These are phyloP conservation scores for Mechanitis messenoides DNA, from an alignment of 2,888 invertebrate genomes.

Conservation along the genomic window DNA sequence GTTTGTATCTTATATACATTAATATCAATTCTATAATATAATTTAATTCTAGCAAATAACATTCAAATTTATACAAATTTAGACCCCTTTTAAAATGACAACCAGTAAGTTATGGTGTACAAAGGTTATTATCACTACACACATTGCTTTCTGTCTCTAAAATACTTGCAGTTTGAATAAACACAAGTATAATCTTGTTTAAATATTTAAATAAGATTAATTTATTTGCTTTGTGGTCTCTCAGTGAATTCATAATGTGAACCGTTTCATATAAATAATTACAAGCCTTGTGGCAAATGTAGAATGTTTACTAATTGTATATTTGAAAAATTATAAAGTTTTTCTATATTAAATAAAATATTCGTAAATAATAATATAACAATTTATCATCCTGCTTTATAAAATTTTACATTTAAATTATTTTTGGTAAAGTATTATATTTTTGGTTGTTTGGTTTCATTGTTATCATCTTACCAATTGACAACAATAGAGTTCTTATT, in stretches of 20 bases:
- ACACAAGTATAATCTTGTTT: neutral
- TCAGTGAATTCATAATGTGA: neutral
- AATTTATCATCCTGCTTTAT: too few species aligned
- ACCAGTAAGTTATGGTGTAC: conserved; percentile 16
- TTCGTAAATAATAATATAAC: too few species aligned
- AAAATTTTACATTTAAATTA: too few species aligned
- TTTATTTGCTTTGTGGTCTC: neutral
- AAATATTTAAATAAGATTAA: conserved; percentile 1
- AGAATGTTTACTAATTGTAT: neutral
- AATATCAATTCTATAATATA: too few species aligned
- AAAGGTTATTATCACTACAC: conserved; percentile 24
- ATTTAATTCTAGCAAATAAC: too few species aligned
- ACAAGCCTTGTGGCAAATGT: neutral
- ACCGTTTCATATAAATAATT: conserved; percentile 2
- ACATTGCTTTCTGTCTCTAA: conserved; percentile 10
- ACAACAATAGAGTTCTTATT: too few species aligned
- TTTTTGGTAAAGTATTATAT: too few species aligned
- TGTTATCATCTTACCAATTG: too few species aligned
- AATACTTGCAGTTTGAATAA: neutral
- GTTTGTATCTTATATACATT: too few species aligned
- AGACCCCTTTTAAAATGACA: too few species aligned
- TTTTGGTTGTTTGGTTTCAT: too few species aligned
- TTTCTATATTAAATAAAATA: neutral
- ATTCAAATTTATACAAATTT: too few species aligned
- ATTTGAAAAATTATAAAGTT: neutral